Percentiles rank a stretch among this genome's conserved stretches.
These are phyloP conservation scores for Hydropotes inermis DNA, from an alignment of 2,113 vertebrate species.

Conservation along the genomic window DNA sequence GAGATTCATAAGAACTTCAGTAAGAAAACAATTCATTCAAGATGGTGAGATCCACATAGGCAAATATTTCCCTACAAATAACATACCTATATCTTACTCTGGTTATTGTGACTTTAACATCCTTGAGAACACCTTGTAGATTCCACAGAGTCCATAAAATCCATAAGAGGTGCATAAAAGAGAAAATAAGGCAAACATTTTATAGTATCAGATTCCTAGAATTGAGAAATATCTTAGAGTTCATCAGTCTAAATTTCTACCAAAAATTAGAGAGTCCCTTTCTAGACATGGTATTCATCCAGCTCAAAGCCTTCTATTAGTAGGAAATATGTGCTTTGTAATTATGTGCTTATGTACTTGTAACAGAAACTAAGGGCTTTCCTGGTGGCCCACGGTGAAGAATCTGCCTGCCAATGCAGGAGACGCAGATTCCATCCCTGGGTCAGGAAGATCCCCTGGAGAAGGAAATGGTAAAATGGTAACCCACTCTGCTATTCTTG, in stretches of 20 bases:
- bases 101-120: neutral
- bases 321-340: neutral
- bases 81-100: neutral
- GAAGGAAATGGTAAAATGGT: neutral
- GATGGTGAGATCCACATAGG: neutral
- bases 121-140: neutral
- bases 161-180: neutral
- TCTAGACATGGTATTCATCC: neutral
- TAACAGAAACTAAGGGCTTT: neutral
- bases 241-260: neutral
- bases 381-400: neutral
- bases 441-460: neutral
- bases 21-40: neutral
- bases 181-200: neutral
- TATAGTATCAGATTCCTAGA: neutral
- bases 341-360: neutral
- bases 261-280: neutral
- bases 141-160: neutral
- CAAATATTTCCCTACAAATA: neutral
- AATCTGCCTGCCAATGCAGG: neutral
- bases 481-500: neutral
- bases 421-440: neutral
- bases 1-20: neutral
- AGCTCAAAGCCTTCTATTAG: neutral
- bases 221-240: neutral